Conservation (phyloP, 2,888 invertebrate genomes). For the Cephus spinipes region DNA sequence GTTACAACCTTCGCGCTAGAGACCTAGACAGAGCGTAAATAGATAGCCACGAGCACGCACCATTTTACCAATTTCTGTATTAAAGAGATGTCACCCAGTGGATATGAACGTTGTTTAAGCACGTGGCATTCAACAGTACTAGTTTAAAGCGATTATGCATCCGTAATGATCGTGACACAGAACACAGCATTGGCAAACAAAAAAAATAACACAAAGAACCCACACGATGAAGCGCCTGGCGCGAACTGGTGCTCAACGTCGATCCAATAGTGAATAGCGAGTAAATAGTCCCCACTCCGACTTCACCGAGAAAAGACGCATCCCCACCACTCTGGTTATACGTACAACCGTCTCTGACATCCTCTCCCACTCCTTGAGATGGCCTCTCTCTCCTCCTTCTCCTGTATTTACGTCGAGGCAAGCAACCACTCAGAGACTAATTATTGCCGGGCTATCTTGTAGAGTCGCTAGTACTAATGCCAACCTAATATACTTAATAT, state of each 20-base stretch:
- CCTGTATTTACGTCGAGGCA: neutral
- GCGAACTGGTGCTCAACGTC: conserved; percentile 38
- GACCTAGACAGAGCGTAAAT: neutral
- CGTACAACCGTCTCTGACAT: conserved; percentile 15
- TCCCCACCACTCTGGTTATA: conserved; percentile 17
- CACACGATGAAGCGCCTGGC: conserved; percentile 23
- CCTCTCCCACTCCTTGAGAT: neutral
- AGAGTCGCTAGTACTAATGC: neutral
- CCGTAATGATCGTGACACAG: neutral
- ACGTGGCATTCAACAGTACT: neutral
- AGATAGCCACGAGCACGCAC: neutral
- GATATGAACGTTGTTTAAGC: neutral
- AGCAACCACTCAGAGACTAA: conserved; percentile 1
- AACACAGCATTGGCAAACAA: neutral
- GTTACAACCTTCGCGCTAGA: neutral
- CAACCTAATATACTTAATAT: neutral
- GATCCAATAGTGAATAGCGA: conserved; percentile 39
- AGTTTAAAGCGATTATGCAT: neutral
- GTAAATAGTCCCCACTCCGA: conserved; percentile 35
- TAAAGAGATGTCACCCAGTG: neutral
- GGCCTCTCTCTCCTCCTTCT: neutral
- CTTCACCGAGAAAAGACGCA: neutral
- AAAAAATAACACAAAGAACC: neutral
- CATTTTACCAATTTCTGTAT: neutral
- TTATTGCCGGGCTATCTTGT: conserved; percentile 1